phyloP scores from a whole-genome alignment of 2,797 vertebrate species.

The Diceros bicornis region DNA sequence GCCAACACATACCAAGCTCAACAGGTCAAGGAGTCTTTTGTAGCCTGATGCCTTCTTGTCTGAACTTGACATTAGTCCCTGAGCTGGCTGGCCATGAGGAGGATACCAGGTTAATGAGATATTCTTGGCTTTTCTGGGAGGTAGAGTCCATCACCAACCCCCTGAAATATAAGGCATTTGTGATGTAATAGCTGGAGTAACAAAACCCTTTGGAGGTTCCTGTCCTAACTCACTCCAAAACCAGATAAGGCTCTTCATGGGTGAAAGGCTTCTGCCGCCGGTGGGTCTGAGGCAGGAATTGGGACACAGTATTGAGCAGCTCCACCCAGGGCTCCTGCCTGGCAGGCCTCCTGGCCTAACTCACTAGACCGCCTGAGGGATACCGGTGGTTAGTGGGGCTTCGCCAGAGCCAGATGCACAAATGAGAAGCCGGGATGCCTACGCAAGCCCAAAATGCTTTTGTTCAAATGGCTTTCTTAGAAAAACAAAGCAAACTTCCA shows the following conservation, averaged over 20 bases:
- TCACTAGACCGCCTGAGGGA: background rate
- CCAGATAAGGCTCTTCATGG: background rate
- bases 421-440: background rate
- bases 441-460: accelerated
- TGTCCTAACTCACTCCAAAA: background rate
- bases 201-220: background rate
- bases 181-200: background rate
- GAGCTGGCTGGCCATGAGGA: background rate
- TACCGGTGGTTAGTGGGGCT: accelerated
- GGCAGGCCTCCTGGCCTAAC: background rate
- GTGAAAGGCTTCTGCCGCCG: background rate
- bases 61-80: background rate
- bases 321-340: background rate
- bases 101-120: background rate
- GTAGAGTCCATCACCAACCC: background rate
- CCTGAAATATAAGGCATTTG: background rate
- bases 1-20: too few relatives aligned
- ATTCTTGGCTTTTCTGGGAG: background rate
- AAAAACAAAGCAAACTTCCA: background rate
- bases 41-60: background rate
- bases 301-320: background rate
- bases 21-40: background rate
- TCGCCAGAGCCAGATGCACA: background rate
- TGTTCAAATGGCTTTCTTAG: background rate
- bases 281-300: background rate